Evolutionary conservation across 1,140 invertebrate genomes (phyloP).

Genomic region (Papilio polyxenes): DNA sequence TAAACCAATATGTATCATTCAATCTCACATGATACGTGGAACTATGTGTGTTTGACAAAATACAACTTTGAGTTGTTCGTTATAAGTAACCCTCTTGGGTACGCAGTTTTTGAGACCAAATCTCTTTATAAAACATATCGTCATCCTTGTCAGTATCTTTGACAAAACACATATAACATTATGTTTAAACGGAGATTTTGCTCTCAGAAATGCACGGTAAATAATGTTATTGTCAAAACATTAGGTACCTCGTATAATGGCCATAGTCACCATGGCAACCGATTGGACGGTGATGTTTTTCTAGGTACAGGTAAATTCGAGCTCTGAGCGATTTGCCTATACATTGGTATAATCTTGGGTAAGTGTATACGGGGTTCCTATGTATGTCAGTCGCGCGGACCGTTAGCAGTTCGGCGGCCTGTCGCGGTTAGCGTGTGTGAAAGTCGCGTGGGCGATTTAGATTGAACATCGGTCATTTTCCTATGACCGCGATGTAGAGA

Average conservation of each 20-base stretch:
- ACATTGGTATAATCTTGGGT: conserved; percentile 18
- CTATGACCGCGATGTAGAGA: conserved; percentile 27
- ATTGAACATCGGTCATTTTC: conserved; percentile 30
- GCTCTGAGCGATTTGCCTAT: not conserved
- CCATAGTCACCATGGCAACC: not conserved
- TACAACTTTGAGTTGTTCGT: not conserved
- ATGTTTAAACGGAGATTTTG: too few relatives aligned
- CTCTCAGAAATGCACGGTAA: not conserved
- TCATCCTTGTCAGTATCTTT: too few relatives aligned
- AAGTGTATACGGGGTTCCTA: conserved; percentile 10
- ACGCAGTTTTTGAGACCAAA: too few relatives aligned
- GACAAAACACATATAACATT: too few relatives aligned
- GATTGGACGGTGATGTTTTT: not conserved
- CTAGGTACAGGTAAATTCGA: not conserved
- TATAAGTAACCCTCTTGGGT: not conserved
- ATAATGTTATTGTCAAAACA: not conserved
- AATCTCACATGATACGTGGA: not conserved
- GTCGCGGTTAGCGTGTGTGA: conserved; percentile 17
- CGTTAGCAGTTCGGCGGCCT: conserved; percentile 23
- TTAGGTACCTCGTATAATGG: not conserved
- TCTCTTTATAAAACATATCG: too few relatives aligned
- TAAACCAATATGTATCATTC: not conserved
- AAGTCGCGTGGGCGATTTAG: conserved; percentile 32
- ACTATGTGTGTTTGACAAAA: not conserved
- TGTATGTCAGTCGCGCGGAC: conserved; percentile 31